phyloP scores from a whole-genome alignment of 1,140 invertebrate species.

The Drosophila lowei region DNA sequence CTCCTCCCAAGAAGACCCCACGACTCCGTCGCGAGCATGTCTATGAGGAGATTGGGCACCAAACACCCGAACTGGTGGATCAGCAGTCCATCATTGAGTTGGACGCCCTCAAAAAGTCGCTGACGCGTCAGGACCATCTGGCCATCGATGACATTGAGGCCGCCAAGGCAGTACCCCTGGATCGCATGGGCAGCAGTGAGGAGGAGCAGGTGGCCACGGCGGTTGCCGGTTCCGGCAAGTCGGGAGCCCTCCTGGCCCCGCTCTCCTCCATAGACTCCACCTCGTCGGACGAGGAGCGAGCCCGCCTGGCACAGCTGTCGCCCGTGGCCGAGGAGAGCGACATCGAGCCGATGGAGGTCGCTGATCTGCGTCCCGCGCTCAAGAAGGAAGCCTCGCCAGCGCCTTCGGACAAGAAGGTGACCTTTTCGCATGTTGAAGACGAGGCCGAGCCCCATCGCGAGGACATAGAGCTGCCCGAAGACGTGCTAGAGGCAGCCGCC shows the following conservation, averaged over 20 bases:
- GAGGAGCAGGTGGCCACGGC: constrained; percentile 60
- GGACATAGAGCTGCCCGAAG: constrained; percentile 74
- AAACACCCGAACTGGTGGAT: constrained; percentile 51
- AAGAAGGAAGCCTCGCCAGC: constrained; percentile 80
- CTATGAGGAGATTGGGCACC: constrained; percentile 85
- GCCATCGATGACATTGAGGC: constrained; percentile 66
- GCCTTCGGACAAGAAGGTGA: constrained; percentile 81
- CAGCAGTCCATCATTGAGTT: constrained; percentile 60
- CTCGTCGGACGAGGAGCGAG: constrained; percentile 75
- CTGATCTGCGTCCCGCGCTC: constrained; percentile 51
- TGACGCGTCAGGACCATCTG: constrained; percentile 67
- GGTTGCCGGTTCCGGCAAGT: constrained; percentile 34
- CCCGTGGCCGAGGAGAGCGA: constrained; percentile 76
- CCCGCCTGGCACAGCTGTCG: constrained; percentile 57
- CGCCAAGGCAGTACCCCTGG: constrained; percentile 64
- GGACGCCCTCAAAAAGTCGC: constrained; percentile 65
- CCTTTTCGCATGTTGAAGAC: constrained; percentile 82
- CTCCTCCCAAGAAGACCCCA: constrained; percentile 76
- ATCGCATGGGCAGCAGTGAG: constrained; percentile 82
- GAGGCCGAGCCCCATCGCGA: constrained; percentile 80
- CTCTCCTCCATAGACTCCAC: constrained; percentile 81
- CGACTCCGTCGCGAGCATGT: constrained; percentile 85
- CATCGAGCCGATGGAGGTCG: constrained; percentile 33
- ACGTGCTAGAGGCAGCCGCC: constrained; percentile 63
- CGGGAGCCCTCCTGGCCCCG: constrained; percentile 58